Conservation (phyloP, 1,140 invertebrate genomes). For the Formica exsecta region DNA sequence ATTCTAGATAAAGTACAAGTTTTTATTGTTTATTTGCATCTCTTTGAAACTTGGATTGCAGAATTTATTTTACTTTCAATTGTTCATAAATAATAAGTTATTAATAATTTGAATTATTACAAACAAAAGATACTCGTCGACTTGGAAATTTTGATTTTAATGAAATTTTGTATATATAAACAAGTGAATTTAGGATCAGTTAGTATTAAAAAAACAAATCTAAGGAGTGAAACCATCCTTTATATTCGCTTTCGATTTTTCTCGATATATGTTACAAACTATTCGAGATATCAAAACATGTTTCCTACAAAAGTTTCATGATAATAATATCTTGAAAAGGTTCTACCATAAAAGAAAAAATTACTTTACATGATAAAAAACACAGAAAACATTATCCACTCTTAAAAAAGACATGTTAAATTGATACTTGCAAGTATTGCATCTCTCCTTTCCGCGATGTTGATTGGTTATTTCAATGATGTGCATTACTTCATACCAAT, state of each 20-base stretch:
- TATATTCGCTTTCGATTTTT: no score
- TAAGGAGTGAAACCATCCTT: no score
- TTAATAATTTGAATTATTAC: neutral
- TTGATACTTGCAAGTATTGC: no score
- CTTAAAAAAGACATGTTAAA: no score
- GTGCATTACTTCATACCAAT: no score
- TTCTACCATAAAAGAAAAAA: neutral
- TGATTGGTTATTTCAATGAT: no score
- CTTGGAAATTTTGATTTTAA: neutral
- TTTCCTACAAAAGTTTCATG: no score
- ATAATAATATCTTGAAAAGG: neutral
- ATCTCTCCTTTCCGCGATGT: no score
- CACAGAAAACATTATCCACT: neutral
- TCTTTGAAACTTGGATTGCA: neutral
- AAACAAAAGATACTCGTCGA: neutral
- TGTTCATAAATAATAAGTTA: neutral
- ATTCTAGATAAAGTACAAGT: neutral
- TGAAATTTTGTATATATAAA: neutral
- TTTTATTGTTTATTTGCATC: neutral
- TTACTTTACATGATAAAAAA: slow-evolving; percentile 33
- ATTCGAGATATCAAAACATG: no score
- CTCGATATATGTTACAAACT: no score
- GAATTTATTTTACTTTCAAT: neutral
- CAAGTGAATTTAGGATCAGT: neutral
- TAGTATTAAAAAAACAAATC: no score